Evolutionary conservation across 2,797 vertebrate species (phyloP), one percentile per base, ranked within the genome.

Genomic region (Ceryle rudis): DNA sequence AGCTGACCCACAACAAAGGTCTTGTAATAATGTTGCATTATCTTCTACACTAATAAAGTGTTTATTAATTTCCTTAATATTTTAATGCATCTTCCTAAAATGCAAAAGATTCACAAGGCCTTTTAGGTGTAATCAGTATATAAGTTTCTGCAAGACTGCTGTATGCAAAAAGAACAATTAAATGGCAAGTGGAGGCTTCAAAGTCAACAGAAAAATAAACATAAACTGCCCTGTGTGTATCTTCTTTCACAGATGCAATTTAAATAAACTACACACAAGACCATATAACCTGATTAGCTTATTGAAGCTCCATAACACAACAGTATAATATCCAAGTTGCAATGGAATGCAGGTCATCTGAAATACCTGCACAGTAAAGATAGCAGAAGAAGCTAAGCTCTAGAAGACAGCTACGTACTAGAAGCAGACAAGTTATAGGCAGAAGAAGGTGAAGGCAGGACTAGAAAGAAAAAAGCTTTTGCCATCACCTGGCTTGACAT

Each of bases 181-280:
- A 21, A 16, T 35, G 74, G 46, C 18, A 89, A 89, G 72, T 35
- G 39, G 31, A 90, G 11, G 11, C 29, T 94, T 97, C 79, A 81
- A 72, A 86, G 41, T 72, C 64, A 91, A 69, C 44, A 87, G 80
- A 90, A 91, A 89, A 92, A 90, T 84, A 91, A 90, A 52, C 12
- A 65, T 54, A 73, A 96, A 54, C 84, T 89, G 64, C 80, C 51
- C 75, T 73, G 31, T 42, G 79, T 51, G 78, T 47, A 72, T 77
- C 26, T 78, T 47, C 52, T 81, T 12, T 81, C 54, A 39, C 4
- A 9, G 60, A 66, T 75, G 14, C 17, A 58, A 26, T 62, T 66
- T 46, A 75, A 75, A 72, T 41, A 81, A 74, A 87, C 62, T 44
- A 44, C 2, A 2, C 31, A 31, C 15, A 42, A 49, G 52, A 49